Evolutionary conservation across 2,113 vertebrate genomes (phyloP).

Genomic region (Butorides virescens): DNA sequence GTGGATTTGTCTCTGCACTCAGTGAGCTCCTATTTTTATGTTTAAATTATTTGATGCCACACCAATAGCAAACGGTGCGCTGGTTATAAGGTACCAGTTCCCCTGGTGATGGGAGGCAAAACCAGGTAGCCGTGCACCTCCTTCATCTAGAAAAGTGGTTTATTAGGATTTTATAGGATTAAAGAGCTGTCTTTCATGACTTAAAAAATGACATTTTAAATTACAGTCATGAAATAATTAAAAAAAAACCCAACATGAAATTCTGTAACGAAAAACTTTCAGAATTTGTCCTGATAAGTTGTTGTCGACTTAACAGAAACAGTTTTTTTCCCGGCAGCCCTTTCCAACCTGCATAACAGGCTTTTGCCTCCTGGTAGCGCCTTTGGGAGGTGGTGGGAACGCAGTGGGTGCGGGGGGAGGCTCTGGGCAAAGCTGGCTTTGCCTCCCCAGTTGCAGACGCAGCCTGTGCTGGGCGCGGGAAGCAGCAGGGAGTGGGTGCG

Average conservation of each 20-base stretch:
- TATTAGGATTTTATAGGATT: neutral
- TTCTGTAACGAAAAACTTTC: neutral
- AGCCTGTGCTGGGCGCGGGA: neutral
- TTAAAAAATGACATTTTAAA: neutral
- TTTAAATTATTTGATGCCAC: neutral
- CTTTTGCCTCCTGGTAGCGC: neutral
- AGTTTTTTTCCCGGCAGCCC: neutral
- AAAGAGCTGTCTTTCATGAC: neutral
- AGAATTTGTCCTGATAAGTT: neutral
- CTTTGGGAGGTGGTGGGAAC: neutral
- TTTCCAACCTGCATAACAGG: neutral
- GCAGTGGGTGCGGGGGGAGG: accelerated
- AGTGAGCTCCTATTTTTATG: neutral
- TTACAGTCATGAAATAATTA: neutral
- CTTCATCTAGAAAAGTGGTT: neutral
- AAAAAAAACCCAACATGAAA: accelerated
- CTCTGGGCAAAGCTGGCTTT: neutral
- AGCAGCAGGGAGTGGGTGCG: neutral
- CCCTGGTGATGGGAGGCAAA: neutral
- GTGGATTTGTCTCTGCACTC: neutral
- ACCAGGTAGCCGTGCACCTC: neutral
- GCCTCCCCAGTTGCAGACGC: accelerated
- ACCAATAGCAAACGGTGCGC: neutral
- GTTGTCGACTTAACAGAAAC: neutral
- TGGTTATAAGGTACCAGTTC: neutral